Percentiles rank a stretch among this genome's conserved stretches.
Conservation (phyloP, 2,888 invertebrate species). For the Brachyptera risi region DNA sequence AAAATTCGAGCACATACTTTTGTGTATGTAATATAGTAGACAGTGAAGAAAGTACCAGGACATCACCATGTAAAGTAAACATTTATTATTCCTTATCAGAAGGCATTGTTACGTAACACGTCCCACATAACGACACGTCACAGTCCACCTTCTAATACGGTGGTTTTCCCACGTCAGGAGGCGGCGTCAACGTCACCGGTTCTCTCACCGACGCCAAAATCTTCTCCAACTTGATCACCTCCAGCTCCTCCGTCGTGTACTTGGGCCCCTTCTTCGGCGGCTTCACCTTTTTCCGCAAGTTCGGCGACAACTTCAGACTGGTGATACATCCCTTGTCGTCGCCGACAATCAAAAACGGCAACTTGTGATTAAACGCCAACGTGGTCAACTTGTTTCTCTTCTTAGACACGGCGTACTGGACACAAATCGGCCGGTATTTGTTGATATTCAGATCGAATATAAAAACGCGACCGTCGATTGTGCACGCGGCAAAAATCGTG, state of each 20-base stretch:
- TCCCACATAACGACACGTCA: too few species aligned
- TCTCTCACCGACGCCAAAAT: slow-evolving; percentile 80
- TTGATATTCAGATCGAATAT: slow-evolving; percentile 49
- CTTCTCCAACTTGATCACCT: slow-evolving; percentile 78
- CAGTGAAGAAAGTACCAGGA: too few species aligned
- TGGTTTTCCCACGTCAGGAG: slow-evolving; percentile 42
- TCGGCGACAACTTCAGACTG: slow-evolving; percentile 87
- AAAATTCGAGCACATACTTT: too few species aligned
- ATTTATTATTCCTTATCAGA: too few species aligned
- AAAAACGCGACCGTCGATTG: slow-evolving; percentile 47
- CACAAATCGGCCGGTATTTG: slow-evolving; percentile 49
- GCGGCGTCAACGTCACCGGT: slow-evolving; percentile 49
- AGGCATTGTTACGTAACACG: too few species aligned
- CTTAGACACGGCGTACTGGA: slow-evolving; percentile 49
- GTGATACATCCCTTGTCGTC: slow-evolving; percentile 68
- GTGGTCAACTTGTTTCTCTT: slow-evolving; percentile 47
- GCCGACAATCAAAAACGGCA: slow-evolving; percentile 42
- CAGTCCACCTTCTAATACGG: background rate
- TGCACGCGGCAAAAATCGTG: slow-evolving; percentile 51
- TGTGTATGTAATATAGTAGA: too few species aligned
- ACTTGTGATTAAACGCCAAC: slow-evolving; percentile 41
- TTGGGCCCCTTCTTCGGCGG: slow-evolving; percentile 66
- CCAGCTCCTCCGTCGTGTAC: slow-evolving; percentile 42
- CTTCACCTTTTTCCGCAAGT: slow-evolving; percentile 79
- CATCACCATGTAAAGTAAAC: too few species aligned